Base-by-base conservation (phyloP, 2,888 invertebrate genomes). In the Lymantria monacha region DNA sequence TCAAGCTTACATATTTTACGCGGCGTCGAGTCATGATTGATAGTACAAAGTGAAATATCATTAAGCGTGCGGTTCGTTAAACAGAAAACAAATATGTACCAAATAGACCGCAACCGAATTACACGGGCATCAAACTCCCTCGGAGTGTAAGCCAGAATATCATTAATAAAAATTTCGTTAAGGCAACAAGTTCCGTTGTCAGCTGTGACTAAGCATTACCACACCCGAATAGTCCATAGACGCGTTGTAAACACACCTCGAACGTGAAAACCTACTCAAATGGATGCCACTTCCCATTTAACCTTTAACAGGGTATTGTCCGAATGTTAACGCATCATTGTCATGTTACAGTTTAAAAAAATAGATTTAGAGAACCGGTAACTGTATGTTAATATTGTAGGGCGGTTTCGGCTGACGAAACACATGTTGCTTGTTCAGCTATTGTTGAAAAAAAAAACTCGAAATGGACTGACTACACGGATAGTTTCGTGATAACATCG, bases 291-390 rank as follows among this genome's bases (percentile, higher is more conserved):
- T 82, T 79, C 80, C 78, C 74, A 79, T 83, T 83, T 74, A 65
- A 72, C 76, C 75, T 79, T 78, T 83, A 83, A 83, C 82, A 74
- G 76, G 61, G 72, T 69, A 83, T 86, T 85, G 85, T 86, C 72
- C 75, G 72, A 77, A 81, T 81, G 85, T 86, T 87, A 85, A 87
- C 87, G 81, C 81, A 77, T 86, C 83, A 83, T 84, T 85, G 87
- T 88, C 81, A 80, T 85, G 86, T 87, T 83, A 84, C 80, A 83
- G 74, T 76, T 79, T 80, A 76, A 79, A 85, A 83, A 53, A 83
- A 79, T 73, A 76, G 74, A 78, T 75, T 72, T 79, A 70, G 70
- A 66, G 64, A 63, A 72, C 53, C 74, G 70, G 79, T 80, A 83
- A 83, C 82, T 79, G 79, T 86, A 87, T 88, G 87, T 72, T 84